Base-by-base conservation (phyloP, 1,140 invertebrate genomes). In the Cydia fagiglandana region DNA sequence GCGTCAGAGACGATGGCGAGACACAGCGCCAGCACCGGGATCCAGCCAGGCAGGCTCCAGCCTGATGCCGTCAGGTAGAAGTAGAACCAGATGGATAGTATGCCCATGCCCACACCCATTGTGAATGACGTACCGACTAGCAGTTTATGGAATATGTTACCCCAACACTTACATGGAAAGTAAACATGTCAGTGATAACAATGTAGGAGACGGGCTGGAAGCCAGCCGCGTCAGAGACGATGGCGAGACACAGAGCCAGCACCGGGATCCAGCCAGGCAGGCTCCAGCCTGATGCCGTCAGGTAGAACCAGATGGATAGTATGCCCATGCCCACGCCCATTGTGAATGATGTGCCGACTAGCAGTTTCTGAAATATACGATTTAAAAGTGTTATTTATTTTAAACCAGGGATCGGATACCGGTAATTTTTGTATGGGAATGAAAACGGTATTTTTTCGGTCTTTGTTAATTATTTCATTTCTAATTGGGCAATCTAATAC, bases 121-220 rank as follows among this genome's bases (percentile, higher is more conserved):
- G 86, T 83, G 53, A 92, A 85, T 0, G 90, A 89, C 4, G 90
- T 92, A 0, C 83, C 78, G 1, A 92, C 85, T 30, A 92, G 77
- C 0, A 92, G 88, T 0, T 88, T 79, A 88, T 92, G 85, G n/a
- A 86, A 84, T 17, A 3, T 4, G n/a, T n/a, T n/a, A n/a, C n/a
- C n/a, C n/a, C n/a, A n/a, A n/a, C n/a, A n/a, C n/a, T n/a, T n/a
- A n/a, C n/a, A n/a, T n/a, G n/a, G n/a, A 92, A 92, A 2, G 84
- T 88, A 41, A 92, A 92, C 28, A 92, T 34, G 66, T 92, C 91
- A 2, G 91, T 90, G 34, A 91, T 90, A 24, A 92, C 90, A 24
- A 92, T 89, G 30, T 91, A 92, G 0, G 89, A 88, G 47, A 92
- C 89, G 6, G 91, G 89, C 50, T 92, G 89, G 78, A 92, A 91